Evolutionary conservation across 2,113 vertebrate species (phyloP), one percentile per base, ranked within the genome.

Genomic region (Astur gentilis): DNA sequence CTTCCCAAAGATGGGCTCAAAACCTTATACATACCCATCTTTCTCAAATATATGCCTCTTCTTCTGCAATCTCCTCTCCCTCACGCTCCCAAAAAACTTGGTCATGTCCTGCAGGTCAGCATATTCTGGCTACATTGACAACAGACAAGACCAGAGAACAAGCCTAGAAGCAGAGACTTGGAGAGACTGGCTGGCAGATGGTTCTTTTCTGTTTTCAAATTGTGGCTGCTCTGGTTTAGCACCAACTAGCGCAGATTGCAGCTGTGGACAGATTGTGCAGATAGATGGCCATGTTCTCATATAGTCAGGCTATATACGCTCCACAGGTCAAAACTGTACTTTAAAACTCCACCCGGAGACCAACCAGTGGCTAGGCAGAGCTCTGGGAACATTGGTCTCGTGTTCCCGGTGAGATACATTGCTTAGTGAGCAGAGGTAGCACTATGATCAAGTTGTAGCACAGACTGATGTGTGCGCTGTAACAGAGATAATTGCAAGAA

Each of bases 301-400:
- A 65, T 6, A 47, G 2, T 5, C 40, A 76, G 36, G 16, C 17
- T 45, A 38, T 17, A 72, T 40, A 34, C 0, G 0, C 6, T 52
- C 44, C 13, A 5, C 7, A 36, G 6, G 23, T 31, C 31, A 90
- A 83, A 95, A 40, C 12, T 58, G 11, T 16, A 18, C 7, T 60
- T 67, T 64, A 38, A 80, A 92, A 29, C 17, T 58, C 22, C 25
- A 62, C 26, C 31, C 73, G 34, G 14, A 73, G 47, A 85, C 50
- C 17, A 88, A 17, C 4, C 15, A 75, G 31, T 10, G 16, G 7
- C 27, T 71, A 44, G 40, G 40, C 49, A 78, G 36, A 88, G 22
- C 16, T 80, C 70, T 55, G 25, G 31, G 19, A 82, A 52, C 34
- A 27, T 12, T n/a, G 7, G 1, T 52, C 3, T 67, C 5, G 0